These are phyloP conservation scores for Aphodius sticticus DNA, from an alignment of 2,888 invertebrate species.

Conservation along the genomic window DNA sequence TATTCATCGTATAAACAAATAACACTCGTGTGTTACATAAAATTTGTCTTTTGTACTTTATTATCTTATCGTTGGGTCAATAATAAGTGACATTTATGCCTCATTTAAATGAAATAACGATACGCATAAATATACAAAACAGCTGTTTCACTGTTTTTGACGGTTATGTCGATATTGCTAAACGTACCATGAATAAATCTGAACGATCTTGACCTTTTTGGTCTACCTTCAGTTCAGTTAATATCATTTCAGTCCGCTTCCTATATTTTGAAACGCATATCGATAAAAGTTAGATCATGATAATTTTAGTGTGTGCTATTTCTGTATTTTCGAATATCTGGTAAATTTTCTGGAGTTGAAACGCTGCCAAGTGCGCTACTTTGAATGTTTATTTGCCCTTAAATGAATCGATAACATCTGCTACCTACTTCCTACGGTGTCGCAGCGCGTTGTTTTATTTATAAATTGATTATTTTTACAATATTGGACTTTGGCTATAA, in stretches of 20 bases:
- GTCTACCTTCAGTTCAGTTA: no score
- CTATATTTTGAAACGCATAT: background rate
- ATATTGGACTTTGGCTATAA: background rate
- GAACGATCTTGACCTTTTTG: no score
- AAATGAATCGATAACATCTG: background rate
- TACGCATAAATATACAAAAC: background rate
- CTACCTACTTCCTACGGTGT: background rate
- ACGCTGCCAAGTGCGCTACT: background rate
- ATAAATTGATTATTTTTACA: background rate
- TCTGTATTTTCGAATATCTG: background rate
- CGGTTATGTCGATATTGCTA: no score
- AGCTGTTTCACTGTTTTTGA: background rate
- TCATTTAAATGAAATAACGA: background rate
- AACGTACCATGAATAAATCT: no score
- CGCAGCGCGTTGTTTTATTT: background rate
- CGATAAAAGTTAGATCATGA: background rate
- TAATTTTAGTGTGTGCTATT: background rate
- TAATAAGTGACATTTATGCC: background rate
- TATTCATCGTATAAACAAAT: no score
- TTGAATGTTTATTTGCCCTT: background rate
- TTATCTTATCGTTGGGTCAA: background rate
- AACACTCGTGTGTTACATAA: background rate
- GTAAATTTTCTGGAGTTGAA: background rate
- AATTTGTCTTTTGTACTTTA: background rate
- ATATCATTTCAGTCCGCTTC: no score